A percentile compares a stretch with the other conserved stretches of the same genome.
Conservation (phyloP, 2,113 vertebrate species). For the Petroica traversi region DNA sequence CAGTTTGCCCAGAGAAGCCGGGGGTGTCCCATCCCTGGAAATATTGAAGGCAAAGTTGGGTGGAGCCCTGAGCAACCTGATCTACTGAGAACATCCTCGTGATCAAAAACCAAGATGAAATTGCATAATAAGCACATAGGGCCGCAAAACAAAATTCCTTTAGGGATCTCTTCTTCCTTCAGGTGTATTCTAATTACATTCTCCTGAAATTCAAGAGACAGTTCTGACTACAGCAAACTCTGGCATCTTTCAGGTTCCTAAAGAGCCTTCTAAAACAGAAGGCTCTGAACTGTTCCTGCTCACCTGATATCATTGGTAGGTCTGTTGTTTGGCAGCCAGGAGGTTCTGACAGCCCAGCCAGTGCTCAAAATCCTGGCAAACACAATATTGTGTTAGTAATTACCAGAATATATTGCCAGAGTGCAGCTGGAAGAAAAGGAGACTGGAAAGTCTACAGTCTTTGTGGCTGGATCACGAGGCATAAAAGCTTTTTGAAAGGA, state of each 20-base stretch:
- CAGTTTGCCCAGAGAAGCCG: neutral
- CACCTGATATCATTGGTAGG: neutral
- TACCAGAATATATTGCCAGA: neutral
- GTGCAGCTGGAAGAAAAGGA: neutral
- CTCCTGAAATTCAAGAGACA: neutral
- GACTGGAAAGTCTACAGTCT: neutral
- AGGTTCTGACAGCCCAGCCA: neutral
- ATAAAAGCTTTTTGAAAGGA: neutral
- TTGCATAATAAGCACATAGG: neutral
- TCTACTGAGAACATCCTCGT: neutral
- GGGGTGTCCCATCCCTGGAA: neutral
- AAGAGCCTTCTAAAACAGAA: neutral
- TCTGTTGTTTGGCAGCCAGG: neutral
- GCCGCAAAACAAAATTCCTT: neutral
- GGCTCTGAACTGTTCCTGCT: neutral
- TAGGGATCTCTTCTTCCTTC: neutral
- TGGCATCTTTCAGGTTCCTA: neutral
- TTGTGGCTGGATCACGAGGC: neutral
- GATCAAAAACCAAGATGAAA: neutral
- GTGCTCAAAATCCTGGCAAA: neutral
- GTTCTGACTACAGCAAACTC: neutral
- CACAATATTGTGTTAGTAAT: neutral
- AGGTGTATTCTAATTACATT: neutral
- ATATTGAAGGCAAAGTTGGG: neutral
- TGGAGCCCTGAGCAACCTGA: neutral